Conservation (phyloP, 2,888 invertebrate species). For the Nycteola revayana region DNA sequence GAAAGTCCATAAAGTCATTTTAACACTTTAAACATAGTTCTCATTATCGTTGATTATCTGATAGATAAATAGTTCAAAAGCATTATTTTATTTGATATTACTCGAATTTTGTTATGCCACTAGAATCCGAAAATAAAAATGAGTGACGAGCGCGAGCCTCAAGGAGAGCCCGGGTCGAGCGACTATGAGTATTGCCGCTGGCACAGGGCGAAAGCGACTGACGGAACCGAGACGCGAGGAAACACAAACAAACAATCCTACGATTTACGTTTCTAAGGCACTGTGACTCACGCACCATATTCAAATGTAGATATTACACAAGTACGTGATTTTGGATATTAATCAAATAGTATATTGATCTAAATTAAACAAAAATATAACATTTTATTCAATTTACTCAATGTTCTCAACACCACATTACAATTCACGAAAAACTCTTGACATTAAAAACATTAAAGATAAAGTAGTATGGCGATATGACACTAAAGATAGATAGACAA, state of each 20-base stretch:
- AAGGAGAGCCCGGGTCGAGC: slow-evolving; percentile 27
- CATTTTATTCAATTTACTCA: slow-evolving; percentile 7
- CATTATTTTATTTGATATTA: slow-evolving; percentile 54
- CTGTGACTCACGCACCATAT: slow-evolving; percentile 12
- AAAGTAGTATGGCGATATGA: slow-evolving; percentile 8
- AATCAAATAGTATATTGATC: not conserved
- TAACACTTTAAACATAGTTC: slow-evolving; percentile 44
- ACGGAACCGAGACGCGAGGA: slow-evolving; percentile 32
- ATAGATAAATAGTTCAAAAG: slow-evolving; percentile 46
- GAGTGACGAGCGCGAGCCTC: slow-evolving; percentile 25
- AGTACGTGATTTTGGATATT: not conserved
- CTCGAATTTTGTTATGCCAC: slow-evolving; percentile 44
- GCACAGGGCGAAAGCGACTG: slow-evolving; percentile 30
- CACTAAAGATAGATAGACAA: not conserved
- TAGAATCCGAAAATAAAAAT: slow-evolving; percentile 54
- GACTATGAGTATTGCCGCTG: slow-evolving; percentile 27
- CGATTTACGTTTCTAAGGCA: slow-evolving; percentile 7
- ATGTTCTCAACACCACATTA: slow-evolving; percentile 14
- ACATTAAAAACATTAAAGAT: slow-evolving; percentile 5
- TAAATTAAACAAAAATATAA: slow-evolving; percentile 1
- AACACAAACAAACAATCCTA: slow-evolving; percentile 34
- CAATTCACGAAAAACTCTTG: slow-evolving; percentile 1
- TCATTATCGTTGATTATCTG: slow-evolving; percentile 43
- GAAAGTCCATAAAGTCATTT: slow-evolving; percentile 36
- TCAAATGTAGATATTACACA: slow-evolving; percentile 4